phyloP scores from a whole-genome alignment of 2,797 vertebrate species.

The Craterocephalus amniculus region DNA sequence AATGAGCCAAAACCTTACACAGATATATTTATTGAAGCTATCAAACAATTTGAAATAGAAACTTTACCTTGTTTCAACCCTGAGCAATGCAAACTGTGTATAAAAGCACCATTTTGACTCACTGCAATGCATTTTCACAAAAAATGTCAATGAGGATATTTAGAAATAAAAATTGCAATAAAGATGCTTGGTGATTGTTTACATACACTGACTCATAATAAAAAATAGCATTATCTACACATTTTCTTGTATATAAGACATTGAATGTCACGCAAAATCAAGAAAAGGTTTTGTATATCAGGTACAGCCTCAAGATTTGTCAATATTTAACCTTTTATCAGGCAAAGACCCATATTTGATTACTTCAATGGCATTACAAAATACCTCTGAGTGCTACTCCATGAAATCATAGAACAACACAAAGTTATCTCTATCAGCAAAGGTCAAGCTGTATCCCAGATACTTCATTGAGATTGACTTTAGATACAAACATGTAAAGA shows the following conservation, averaged over 20 bases:
- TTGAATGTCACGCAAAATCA: background rate
- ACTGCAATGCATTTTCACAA: conserved; percentile 1
- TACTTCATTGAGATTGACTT: too few relatives aligned
- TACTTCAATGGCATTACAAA: too few relatives aligned
- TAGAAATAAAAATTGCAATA: conserved; percentile 1
- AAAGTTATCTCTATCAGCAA: too few relatives aligned
- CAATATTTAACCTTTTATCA: background rate
- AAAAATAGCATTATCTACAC: background rate
- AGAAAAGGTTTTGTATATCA: background rate
- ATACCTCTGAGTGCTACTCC: too few relatives aligned
- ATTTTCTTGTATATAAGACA: background rate
- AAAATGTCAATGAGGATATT: conserved; percentile 12
- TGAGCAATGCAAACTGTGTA: conserved; percentile 11
- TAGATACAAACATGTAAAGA: too few relatives aligned
- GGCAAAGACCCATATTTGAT: too few relatives aligned
- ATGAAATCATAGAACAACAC: too few relatives aligned
- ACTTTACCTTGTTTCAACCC: conserved; percentile 4
- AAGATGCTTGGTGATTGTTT: conserved; percentile 6
- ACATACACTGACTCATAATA: conserved; percentile 7
- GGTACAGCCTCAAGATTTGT: background rate
- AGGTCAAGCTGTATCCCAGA: too few relatives aligned
- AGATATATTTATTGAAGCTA: conserved; percentile 10
- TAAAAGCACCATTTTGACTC: conserved; percentile 16
- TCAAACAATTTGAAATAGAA: conserved; percentile 6
- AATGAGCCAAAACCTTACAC: background rate